Evolutionary conservation across 2,113 vertebrate genomes (phyloP), one percentile per base, ranked within the genome.

Genomic region (Poicephalus meyeri): DNA sequence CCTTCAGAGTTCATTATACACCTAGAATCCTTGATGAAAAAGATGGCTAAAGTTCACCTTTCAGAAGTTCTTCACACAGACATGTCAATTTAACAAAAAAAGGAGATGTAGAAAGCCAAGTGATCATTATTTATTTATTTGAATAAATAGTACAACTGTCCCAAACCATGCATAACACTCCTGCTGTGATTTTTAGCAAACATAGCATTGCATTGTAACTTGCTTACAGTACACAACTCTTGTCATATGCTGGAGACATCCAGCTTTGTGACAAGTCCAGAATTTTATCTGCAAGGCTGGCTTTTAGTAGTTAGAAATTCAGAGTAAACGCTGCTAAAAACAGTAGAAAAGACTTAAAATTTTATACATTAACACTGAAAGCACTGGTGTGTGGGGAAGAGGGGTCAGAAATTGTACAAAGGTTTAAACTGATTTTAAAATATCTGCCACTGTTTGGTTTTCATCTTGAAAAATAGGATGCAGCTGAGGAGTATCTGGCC

Each of bases 241-340:
- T 56, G 77, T 76, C 60, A 60, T 29, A 83, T 37, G 52, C 77
- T 72, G 24, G 82, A 47, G 26, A 1, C 60, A 39, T 28, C 53
- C 63, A 85, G 53, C 31, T 25, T 25, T 18, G 47, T 33, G 58
- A 89, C 82, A 89, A 91, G 29, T 70, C 58, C 93, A 50, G n/a
- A 83, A 92, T 71, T 68, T 92, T 52, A 85, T 64, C 70, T 81
- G 85, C 58, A 91, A 92, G 68, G 78, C 77, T 86, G 70, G 41
- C 39, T 88, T 95, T 95, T 84, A 96, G 64, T 64, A 95, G 44
- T 70, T 96, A 96, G 86, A 97, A 94, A 95, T 92, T 80, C 97
- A 95, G 81, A 95, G 74, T 86, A 71, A 96, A 93, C 73, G 73
- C 29, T 16, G 88, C 91, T 96, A 94, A 92, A 94, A 91, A 80